A percentile compares a stretch with the other conserved stretches of the same genome.
phyloP scores from a whole-genome alignment of 2,113 vertebrate genomes.

The Sisor rabdophorus region DNA sequence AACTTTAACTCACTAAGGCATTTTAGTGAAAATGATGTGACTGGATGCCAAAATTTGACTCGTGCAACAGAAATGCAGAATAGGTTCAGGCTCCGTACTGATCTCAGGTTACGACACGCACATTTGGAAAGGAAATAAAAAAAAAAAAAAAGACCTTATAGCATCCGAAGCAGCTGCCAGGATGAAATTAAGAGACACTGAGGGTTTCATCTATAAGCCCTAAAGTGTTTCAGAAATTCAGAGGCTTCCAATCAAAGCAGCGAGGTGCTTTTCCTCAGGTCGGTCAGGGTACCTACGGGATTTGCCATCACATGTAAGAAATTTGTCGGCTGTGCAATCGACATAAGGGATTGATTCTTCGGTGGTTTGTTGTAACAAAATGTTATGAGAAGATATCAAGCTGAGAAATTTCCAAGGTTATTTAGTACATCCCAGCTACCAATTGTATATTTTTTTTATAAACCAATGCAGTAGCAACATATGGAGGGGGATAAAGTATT shows the following conservation, averaged over 20 bases:
- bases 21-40: background rate
- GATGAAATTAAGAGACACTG: constrained; percentile 32
- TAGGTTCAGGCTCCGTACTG: constrained; percentile 29
- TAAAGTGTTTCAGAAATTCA: constrained; percentile 7
- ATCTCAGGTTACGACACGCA: constrained; percentile 36
- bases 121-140: constrained; percentile 39
- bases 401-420: too few species aligned
- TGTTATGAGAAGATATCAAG: too few species aligned
- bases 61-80: constrained; percentile 14
- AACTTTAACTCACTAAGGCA: too few species aligned
- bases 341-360: background rate
- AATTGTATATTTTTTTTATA: too few species aligned
- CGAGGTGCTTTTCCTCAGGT: constrained; percentile 3
- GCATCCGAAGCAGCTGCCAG: constrained; percentile 35
- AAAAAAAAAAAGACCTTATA: too few species aligned
- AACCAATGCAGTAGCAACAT: too few species aligned
- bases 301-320: constrained; percentile 26
- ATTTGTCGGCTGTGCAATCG: constrained; percentile 3
- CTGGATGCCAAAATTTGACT: constrained; percentile 23
- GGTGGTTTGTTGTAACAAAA: background rate
- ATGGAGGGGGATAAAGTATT: too few species aligned
- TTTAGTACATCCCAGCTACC: too few species aligned
- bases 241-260: constrained; percentile 26
- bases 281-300: background rate
- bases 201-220: constrained; percentile 24